phyloP scores from a whole-genome alignment of 2,797 vertebrate genomes.

The Tenualosa ilisha region DNA sequence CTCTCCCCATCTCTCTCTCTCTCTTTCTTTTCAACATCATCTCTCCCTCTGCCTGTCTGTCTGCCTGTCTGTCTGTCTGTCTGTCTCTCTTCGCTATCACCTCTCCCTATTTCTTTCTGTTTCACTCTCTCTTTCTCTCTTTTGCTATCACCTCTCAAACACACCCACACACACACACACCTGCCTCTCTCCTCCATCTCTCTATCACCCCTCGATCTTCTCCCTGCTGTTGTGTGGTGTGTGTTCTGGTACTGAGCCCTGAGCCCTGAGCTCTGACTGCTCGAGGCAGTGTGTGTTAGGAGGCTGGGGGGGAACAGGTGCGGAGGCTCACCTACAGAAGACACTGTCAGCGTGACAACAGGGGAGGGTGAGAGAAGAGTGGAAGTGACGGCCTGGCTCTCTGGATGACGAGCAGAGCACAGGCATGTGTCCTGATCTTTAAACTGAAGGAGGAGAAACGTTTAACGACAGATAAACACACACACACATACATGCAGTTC shows the following conservation, averaged over 20 bases:
- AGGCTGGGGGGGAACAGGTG: neutral
- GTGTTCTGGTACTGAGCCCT: neutral
- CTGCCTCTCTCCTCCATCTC: slow-evolving; percentile 20
- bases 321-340: neutral
- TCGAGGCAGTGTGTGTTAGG: neutral
- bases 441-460: neutral
- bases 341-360: neutral
- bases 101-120: neutral
- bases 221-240: neutral
- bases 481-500: neutral
- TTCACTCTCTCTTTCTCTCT: neutral
- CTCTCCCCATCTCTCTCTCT: neutral
- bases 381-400: neutral
- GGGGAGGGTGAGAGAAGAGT: slow-evolving; percentile 1
- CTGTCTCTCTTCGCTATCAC: neutral
- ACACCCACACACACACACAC: neutral
- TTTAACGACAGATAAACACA: neutral
- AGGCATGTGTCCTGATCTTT: neutral
- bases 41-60: neutral
- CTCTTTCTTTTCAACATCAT: neutral
- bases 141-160: slow-evolving; percentile 14
- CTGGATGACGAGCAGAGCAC: neutral
- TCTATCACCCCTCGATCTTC: neutral
- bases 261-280: neutral
- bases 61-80: neutral